phyloP scores from a whole-genome alignment of 2,113 vertebrate genomes.

The Taxidea taxus region DNA sequence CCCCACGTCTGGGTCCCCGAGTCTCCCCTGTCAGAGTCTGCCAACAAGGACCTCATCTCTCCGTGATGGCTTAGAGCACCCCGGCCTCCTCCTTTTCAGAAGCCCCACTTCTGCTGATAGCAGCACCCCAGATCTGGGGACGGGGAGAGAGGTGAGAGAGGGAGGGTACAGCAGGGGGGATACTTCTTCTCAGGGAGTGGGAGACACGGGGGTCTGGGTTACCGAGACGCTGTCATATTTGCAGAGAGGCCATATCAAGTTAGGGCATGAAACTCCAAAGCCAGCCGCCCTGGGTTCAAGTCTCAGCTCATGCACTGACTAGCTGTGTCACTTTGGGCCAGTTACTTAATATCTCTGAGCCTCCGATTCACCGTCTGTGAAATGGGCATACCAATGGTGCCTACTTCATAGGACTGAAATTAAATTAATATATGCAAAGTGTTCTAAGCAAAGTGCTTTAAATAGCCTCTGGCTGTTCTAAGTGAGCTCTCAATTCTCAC shows the following conservation, averaged over 20 bases:
- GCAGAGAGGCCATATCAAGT: neutral
- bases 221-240: neutral
- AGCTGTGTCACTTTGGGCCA: neutral
- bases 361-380: neutral
- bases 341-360: neutral
- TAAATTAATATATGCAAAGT: neutral
- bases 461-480: neutral
- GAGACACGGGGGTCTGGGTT: neutral
- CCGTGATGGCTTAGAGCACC: neutral
- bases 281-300: neutral
- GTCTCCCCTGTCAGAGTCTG: neutral
- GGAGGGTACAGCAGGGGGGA: rapidly evolving
- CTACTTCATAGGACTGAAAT: neutral
- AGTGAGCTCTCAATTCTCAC: neutral
- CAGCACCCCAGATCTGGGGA: neutral
- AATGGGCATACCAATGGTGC: neutral
- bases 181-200: neutral
- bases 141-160: rapidly evolving
- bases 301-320: neutral
- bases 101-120: neutral
- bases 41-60: neutral
- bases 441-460: neutral
- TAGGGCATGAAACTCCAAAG: neutral
- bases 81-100: neutral
- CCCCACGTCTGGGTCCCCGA: neutral